phyloP scores from a whole-genome alignment of 1,140 invertebrate genomes.

The Drosophila yakuba region DNA sequence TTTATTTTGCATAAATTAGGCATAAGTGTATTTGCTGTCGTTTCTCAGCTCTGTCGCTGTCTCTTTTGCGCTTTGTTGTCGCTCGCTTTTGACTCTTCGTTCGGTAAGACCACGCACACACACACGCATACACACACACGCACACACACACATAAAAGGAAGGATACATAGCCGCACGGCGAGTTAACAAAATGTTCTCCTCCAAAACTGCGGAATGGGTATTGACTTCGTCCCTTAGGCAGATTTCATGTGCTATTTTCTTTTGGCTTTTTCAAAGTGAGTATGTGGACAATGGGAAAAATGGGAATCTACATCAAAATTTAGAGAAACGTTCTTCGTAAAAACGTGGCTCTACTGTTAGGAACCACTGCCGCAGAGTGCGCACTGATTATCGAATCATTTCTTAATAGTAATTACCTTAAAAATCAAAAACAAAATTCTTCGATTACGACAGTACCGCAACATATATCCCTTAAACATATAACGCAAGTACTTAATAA shows the following conservation, averaged over 20 bases:
- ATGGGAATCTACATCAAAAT: neutral
- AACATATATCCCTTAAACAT: neutral
- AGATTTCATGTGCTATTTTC: conserved; percentile 30
- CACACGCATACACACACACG: conserved; percentile 13
- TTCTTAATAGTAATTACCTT: too few species aligned
- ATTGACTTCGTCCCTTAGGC: conserved; percentile 58
- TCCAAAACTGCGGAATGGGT: conserved; percentile 31
- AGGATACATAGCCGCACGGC: conserved; percentile 28
- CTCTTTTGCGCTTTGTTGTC: conserved; percentile 44
- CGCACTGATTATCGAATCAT: too few species aligned
- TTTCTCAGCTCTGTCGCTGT: conserved; percentile 23
- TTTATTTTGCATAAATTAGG: conserved; percentile 83
- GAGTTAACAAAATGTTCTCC: conserved; percentile 48
- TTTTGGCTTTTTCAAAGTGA: conserved; percentile 37
- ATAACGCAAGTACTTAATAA: neutral
- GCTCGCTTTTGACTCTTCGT: conserved; percentile 66
- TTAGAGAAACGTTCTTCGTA: neutral
- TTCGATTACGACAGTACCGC: too few species aligned
- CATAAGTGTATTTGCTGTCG: conserved; percentile 77
- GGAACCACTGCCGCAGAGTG: too few species aligned
- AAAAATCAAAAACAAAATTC: too few species aligned
- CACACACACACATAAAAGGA: conserved; percentile 17
- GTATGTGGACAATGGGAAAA: conserved; percentile 19
- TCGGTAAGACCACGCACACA: conserved; percentile 43
- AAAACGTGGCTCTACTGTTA: too few species aligned